Base-by-base conservation (phyloP, 2,888 invertebrate species). In the Yponomeuta cagnagella region DNA sequence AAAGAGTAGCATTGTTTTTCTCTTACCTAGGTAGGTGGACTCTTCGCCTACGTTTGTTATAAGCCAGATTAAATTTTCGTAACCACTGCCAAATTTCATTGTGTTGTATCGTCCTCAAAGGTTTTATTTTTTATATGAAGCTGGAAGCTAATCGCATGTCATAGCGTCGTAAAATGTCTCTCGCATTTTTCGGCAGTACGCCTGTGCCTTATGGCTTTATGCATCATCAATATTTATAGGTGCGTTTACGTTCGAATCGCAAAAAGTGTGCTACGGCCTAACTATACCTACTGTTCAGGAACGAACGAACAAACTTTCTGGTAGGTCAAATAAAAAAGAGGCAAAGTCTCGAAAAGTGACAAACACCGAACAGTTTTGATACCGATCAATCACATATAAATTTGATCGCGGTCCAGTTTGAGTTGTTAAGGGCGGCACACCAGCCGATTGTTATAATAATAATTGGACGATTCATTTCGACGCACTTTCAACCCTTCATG, bases 141-240 rank as follows among this genome's bases (percentile, higher is more conserved):
- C 77, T 81, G 80, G 80, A 79, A 86, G 80, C 84, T 85, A 84
- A 83, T 88, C 84, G 88, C 88, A 86, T 89, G 88, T 87, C 87
- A 85, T 85, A 82, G 79, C 79, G 74, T 85, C 86, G 82, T 89
- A 88, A 87, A 72, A 88, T 84, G 75, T 74, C 74, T 85, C 84
- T 79, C 82, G 84, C 84, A 87, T 87, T 87, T 87, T 88, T 88
- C 82, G 86, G 85, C 80, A 84, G 84, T 87, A 84, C 76, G 87
- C 82, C 87, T 87, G 86, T 82, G 84, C 82, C 83, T 86, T 87
- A 88, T 87, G 82, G 86, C 82, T 80, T 88, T 88, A 85, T 86
- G 82, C 81, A 82, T 86, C 87, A 88, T 89, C 88, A 89, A 89
- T 89, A 89, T 89, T 89, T 88, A 89, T 88, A 82, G 84, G 83